These are phyloP conservation scores for Geotrypetes seraphini DNA, from an alignment of 2,797 vertebrate genomes.

Conservation along the genomic window DNA sequence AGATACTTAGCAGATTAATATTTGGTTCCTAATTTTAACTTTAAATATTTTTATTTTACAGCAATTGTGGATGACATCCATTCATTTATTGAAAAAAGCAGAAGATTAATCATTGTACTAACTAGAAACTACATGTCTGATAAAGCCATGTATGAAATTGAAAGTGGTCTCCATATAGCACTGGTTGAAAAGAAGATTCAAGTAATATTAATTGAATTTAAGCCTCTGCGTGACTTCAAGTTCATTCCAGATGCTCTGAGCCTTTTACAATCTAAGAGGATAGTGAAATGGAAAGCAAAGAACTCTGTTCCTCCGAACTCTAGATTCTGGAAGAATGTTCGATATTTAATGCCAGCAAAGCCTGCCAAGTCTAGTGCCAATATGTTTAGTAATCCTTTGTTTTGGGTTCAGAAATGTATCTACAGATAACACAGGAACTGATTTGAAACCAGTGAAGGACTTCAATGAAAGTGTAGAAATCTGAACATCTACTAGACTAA, in stretches of 20 bases:
- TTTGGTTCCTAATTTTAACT: too few relatives aligned
- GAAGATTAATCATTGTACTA: conserved; percentile 69
- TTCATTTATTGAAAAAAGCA: conserved; percentile 63
- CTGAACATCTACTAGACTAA: too few relatives aligned
- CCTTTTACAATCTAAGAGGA: conserved; percentile 57
- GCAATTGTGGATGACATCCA: conserved; percentile 65
- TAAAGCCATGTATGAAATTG: conserved; percentile 51
- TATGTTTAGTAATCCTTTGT: too few relatives aligned
- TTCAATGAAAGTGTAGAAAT: too few relatives aligned
- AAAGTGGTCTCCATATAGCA: conserved; percentile 69
- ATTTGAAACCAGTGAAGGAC: too few relatives aligned
- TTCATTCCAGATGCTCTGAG: conserved; percentile 59
- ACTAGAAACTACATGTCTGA: conserved; percentile 45
- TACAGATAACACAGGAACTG: too few relatives aligned
- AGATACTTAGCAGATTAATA: too few relatives aligned
- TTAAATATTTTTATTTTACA: conserved; percentile 38
- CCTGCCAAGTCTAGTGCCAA: background rate
- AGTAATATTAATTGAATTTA: conserved; percentile 68
- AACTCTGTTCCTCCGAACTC: conserved; percentile 51
- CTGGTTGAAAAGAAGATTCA: conserved; percentile 74
- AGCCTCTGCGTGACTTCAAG: conserved; percentile 26
- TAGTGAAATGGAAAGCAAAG: conserved; percentile 65
- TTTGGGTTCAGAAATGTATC: too few relatives aligned
- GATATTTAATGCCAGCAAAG: conserved; percentile 68
- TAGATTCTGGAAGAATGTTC: conserved; percentile 76